Conservation (phyloP, 2,888 invertebrate species). For the Halictus quadricinctus region DNA sequence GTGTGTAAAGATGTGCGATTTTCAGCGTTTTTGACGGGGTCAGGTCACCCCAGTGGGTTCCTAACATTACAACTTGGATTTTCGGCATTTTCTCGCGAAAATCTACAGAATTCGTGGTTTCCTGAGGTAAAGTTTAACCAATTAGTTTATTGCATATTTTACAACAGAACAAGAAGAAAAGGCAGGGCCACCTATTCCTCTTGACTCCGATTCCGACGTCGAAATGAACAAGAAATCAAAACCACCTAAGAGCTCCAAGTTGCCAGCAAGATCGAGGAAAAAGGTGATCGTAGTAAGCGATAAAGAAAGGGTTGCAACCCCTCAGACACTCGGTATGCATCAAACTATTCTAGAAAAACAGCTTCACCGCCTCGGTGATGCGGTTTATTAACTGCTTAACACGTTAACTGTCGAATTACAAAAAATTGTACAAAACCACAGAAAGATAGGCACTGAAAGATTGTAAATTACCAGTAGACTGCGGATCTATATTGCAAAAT, state of each 20-base stretch:
- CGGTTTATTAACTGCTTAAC: not conserved
- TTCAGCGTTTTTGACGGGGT: too few relatives aligned
- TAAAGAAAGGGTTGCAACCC: constrained; percentile 1
- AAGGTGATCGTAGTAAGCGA: constrained; percentile 4
- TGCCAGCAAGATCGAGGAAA: not conserved
- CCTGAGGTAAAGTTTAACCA: too few relatives aligned
- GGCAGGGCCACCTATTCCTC: constrained; percentile 32
- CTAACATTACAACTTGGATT: too few relatives aligned
- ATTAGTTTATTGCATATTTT: not conserved
- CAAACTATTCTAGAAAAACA: constrained; percentile 17
- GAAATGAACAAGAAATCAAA: not conserved
- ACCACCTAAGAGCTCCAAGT: constrained; percentile 12
- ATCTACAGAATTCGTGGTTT: too few relatives aligned
- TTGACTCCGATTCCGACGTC: not conserved
- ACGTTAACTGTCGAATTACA: too few relatives aligned
- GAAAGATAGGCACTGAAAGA: too few relatives aligned
- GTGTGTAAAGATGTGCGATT: too few relatives aligned
- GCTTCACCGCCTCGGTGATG: constrained; percentile 55
- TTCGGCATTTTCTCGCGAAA: too few relatives aligned
- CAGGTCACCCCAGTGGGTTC: too few relatives aligned
- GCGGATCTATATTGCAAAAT: too few relatives aligned
- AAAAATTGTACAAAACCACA: too few relatives aligned
- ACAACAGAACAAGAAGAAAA: constrained; percentile 25
- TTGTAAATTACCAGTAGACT: too few relatives aligned
- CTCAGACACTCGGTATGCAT: constrained; percentile 52